Conservation (phyloP, 2,797 vertebrate genomes). For the Neoniphon sammara region DNA sequence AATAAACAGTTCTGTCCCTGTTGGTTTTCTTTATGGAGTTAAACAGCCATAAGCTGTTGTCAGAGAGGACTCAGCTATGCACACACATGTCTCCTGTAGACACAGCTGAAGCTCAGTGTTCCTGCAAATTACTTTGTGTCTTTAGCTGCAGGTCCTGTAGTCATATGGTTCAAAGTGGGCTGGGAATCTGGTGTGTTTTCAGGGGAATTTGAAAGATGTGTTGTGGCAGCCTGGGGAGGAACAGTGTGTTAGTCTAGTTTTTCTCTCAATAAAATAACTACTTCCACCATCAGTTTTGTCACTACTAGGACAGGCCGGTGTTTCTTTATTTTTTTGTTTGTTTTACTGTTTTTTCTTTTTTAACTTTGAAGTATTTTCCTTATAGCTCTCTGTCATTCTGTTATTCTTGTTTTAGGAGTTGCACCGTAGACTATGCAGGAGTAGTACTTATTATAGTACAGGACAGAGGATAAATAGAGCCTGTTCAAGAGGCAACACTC, state of each 20-base stretch:
- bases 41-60: slow-evolving; percentile 57
- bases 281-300: slow-evolving; percentile 31
- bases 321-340: slow-evolving; percentile 15
- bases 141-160: slow-evolving; percentile 64
- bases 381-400: slow-evolving; percentile 33
- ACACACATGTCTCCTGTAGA: slow-evolving; percentile 53
- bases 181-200: slow-evolving; percentile 44
- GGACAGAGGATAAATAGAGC: slow-evolving; percentile 25
- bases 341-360: slow-evolving; percentile 7
- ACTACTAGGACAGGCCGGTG: slow-evolving; percentile 35
- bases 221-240: slow-evolving; percentile 51
- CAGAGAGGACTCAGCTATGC: slow-evolving; percentile 48
- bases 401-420: slow-evolving; percentile 13
- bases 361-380: slow-evolving; percentile 50
- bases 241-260: slow-evolving; percentile 57
- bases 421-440: neutral
- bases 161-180: slow-evolving; percentile 56
- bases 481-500: slow-evolving; percentile 5
- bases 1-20: slow-evolving; percentile 14
- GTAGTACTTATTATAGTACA: slow-evolving; percentile 17
- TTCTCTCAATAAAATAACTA: slow-evolving; percentile 10
- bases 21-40: slow-evolving; percentile 33
- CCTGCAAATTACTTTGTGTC: slow-evolving; percentile 65
- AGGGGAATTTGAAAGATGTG: slow-evolving; percentile 30
- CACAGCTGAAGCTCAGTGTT: slow-evolving; percentile 61